phyloP scores from a whole-genome alignment of 2,113 vertebrate species.

The Gadus chalcogrammus region DNA sequence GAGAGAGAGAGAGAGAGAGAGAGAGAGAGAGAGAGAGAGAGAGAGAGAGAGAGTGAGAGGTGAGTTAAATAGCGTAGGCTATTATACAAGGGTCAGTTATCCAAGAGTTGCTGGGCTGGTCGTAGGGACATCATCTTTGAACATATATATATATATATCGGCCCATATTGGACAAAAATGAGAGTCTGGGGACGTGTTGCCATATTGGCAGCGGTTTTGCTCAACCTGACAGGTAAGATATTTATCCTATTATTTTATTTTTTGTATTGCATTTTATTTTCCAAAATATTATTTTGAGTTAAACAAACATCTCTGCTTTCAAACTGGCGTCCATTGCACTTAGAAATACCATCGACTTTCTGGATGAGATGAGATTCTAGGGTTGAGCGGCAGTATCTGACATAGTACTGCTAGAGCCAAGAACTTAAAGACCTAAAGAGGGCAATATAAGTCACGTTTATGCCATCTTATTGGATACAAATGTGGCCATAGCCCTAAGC shows the following conservation, averaged over 20 bases:
- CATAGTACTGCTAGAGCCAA: no score
- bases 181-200: slow-evolving; percentile 24
- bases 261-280: not conserved
- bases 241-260: not conserved
- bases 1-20: not conserved
- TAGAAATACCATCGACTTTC: no score
- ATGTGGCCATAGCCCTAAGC: no score
- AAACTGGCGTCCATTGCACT: no score
- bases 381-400: no score
- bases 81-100: not conserved
- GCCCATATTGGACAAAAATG: slow-evolving; percentile 40
- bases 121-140: not conserved
- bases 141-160: not conserved
- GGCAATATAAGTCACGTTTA: no score
- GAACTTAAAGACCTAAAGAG: no score
- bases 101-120: not conserved
- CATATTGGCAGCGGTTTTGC: slow-evolving; percentile 48
- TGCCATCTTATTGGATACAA: no score
- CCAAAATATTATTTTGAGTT: no score
- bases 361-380: no score
- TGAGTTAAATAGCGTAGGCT: no score
- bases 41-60: not conserved
- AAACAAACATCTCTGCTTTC: no score
- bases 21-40: not conserved
- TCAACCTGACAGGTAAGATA: slow-evolving; percentile 53